Conservation (phyloP, 2,888 invertebrate species). For the Ctenicera cuprea region DNA sequence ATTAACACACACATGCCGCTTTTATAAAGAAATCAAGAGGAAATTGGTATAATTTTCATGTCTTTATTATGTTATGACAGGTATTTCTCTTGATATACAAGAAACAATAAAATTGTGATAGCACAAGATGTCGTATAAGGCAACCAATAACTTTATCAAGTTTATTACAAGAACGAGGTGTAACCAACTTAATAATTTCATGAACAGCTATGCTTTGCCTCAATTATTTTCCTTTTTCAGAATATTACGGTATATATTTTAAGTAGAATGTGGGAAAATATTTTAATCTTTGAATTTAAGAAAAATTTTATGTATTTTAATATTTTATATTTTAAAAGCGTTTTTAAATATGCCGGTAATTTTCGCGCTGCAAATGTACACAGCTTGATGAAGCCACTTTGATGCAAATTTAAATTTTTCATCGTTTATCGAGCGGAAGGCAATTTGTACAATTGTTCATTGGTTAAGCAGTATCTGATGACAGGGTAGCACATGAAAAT, state of each 20-base stretch:
- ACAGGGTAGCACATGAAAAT: slow-evolving; percentile 19
- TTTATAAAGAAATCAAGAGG: slow-evolving; percentile 35
- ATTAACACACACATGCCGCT: slow-evolving; percentile 21
- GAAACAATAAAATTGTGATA: slow-evolving; percentile 37
- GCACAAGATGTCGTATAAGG: slow-evolving; percentile 19
- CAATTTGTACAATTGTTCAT: slow-evolving; percentile 11
- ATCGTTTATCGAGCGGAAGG: slow-evolving; percentile 8
- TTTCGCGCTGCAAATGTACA: too few species aligned
- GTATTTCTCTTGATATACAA: slow-evolving; percentile 31
- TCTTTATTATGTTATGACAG: slow-evolving; percentile 45
- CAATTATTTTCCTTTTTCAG: slow-evolving; percentile 1
- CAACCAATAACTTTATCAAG: slow-evolving; percentile 23
- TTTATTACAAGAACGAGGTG: slow-evolving; percentile 5
- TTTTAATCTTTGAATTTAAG: too few species aligned
- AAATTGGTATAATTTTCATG: slow-evolving; percentile 47
- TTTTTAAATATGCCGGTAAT: too few species aligned
- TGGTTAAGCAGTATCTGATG: slow-evolving; percentile 15
- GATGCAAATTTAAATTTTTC: slow-evolving; percentile 12
- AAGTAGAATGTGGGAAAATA: too few species aligned
- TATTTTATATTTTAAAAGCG: too few species aligned
- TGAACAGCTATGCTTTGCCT: background rate
- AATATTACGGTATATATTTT: too few species aligned
- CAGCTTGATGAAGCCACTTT: slow-evolving; percentile 8
- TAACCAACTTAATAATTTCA: slow-evolving; percentile 12
- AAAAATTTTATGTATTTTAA: too few species aligned